These are phyloP conservation scores for Papilio dardanus DNA, from an alignment of 1,140 invertebrate genomes.

Conservation along the genomic window DNA sequence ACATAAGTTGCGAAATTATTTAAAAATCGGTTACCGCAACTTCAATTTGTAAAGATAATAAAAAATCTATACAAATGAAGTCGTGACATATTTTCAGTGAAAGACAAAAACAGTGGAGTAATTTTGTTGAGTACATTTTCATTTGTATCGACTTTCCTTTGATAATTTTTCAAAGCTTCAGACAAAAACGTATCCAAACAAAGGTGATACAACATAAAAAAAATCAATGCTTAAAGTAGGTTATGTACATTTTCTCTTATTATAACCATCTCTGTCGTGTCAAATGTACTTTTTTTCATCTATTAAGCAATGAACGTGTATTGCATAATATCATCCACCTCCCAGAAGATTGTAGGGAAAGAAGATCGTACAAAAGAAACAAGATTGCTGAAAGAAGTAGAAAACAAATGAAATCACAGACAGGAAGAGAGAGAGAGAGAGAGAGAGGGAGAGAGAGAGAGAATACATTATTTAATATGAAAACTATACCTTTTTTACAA, in stretches of 20 bases:
- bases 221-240: not conserved
- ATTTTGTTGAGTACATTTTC: constrained; percentile 8
- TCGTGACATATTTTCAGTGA: not conserved
- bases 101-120: not conserved
- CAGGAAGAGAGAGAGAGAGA: too few relatives aligned
- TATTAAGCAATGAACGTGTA: too few relatives aligned
- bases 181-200: not conserved
- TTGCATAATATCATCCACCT: not conserved
- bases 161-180: not conserved
- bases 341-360: not conserved
- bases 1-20: too few relatives aligned
- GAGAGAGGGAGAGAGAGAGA: too few relatives aligned
- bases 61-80: not conserved
- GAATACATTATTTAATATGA: too few relatives aligned
- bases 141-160: not conserved
- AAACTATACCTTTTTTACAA: too few relatives aligned
- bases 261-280: too few relatives aligned
- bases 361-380: too few relatives aligned
- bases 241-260: not conserved
- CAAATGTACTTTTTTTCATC: too few relatives aligned
- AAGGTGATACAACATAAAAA: not conserved
- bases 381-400: too few relatives aligned
- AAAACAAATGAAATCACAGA: too few relatives aligned
- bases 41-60: not conserved
- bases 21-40: not conserved